Evolutionary conservation across 2,113 vertebrate species (phyloP).

Genomic region (Anser brachyrhynchus): DNA sequence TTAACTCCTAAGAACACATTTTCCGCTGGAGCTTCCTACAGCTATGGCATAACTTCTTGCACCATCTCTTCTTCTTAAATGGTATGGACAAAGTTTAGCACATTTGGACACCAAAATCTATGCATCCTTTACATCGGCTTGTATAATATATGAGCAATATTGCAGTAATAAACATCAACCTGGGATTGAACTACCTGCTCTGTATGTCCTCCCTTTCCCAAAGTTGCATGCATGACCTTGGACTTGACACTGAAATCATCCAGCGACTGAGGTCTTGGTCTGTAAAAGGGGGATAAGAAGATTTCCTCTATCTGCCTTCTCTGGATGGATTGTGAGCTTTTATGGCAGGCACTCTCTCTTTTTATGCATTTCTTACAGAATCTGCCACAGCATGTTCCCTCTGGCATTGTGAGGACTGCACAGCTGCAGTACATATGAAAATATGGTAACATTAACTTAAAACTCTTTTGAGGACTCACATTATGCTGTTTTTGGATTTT

Average conservation of each 20-base stretch:
- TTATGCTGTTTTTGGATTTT: neutral
- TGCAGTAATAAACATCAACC: neutral
- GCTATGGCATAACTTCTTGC: rapidly evolving
- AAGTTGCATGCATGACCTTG: neutral
- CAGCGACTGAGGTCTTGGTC: neutral
- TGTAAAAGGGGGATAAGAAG: neutral
- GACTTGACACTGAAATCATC: neutral
- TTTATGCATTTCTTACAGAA: neutral
- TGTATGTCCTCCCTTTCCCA: neutral
- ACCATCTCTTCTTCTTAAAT: neutral
- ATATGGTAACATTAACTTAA: conserved; percentile 24
- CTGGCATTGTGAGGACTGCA: neutral
- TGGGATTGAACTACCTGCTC: neutral
- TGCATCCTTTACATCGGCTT: neutral
- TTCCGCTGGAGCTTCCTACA: neutral
- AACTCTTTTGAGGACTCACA: conserved; percentile 1
- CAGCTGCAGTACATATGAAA: conserved; percentile 4
- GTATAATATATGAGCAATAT: neutral
- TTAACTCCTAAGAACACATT: neutral
- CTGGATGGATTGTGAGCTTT: neutral
- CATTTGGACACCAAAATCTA: neutral
- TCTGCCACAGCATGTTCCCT: neutral
- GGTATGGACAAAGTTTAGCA: neutral
- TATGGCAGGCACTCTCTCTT: neutral
- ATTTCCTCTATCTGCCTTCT: neutral